Base-by-base conservation (phyloP, 2,113 vertebrate genomes). In the Orycteropus afer region DNA sequence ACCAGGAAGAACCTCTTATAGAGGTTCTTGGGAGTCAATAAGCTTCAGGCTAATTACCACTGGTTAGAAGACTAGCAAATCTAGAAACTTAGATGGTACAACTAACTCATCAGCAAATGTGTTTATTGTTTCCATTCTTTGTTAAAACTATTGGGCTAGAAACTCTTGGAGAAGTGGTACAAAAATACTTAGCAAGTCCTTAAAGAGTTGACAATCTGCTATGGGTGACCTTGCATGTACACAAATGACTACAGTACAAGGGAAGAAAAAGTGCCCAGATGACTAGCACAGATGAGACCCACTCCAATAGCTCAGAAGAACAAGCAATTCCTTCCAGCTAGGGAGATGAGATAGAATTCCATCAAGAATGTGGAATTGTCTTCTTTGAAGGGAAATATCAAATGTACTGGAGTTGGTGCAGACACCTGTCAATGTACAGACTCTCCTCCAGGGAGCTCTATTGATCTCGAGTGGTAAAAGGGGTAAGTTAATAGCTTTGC, bases 211-310 rank as follows among this genome's bases (percentile, higher is more conserved):
- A 80, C 3, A 59, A 51, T 22, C 10, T 86, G 88, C 67, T 55
- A 10, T 22, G 25, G 51, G 15, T 22, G 65, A 71, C 42, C 37
- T 7, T 32, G 73, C 25, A 47, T 5, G 2, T 18, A 67, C 4
- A 73, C 7, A 47, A 71, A 89, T 88, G 45, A 74, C 37, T 90
- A 69, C 25, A 14, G 22, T 17, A 51, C 0, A 59, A 92, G 71
- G 18, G 13, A 86, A 14, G 49, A 5, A 17, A 86, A 78, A 93
- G 29, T 88, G 4, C 5, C 49, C 25, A 89, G 69, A 42, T 79
- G 47, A 55, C 34, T 74, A 76, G 32, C 79, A 73, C 5, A 95
- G 83, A 86, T 78, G 40, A 86, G n/a, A 93, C 34, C 61, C 86
- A 45, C 51, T 63, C 15, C 53, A 59, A 18, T 47, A 65, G 20